A percentile compares a stretch with the other conserved stretches of the same genome.
Conservation (phyloP, 2,888 invertebrate genomes). For the Sussaba pulchella region DNA sequence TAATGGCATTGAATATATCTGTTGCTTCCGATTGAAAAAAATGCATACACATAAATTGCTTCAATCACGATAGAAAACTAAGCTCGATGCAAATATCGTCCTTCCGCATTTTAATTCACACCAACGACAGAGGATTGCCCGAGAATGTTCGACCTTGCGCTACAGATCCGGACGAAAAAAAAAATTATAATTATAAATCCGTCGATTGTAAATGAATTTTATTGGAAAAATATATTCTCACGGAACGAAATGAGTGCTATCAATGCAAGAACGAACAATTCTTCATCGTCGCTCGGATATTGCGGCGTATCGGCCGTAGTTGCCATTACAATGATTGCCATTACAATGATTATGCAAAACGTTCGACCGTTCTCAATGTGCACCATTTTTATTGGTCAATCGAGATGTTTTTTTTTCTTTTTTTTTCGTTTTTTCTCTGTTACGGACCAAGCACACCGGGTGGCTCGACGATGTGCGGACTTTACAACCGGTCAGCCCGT, state of each 20-base stretch:
- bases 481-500: too few relatives aligned
- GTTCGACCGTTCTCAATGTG: neutral
- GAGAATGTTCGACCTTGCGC: neutral
- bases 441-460: neutral
- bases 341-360: constrained; percentile 3
- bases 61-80: neutral
- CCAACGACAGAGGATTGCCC: neutral
- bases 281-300: too few relatives aligned
- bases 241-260: neutral
- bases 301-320: neutral
- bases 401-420: neutral
- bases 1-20: too few relatives aligned
- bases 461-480: neutral
- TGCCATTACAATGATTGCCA: too few relatives aligned
- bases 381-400: neutral
- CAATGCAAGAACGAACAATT: too few relatives aligned
- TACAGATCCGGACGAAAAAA: neutral
- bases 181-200: too few relatives aligned
- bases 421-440: too few relatives aligned
- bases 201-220: neutral
- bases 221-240: neutral
- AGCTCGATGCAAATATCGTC: constrained; percentile 11
- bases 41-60: neutral
- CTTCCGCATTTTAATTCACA: constrained; percentile 1
- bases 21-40: too few relatives aligned